Evolutionary conservation across 2,888 invertebrate genomes (phyloP).

Genomic region (Tipula unca): DNA sequence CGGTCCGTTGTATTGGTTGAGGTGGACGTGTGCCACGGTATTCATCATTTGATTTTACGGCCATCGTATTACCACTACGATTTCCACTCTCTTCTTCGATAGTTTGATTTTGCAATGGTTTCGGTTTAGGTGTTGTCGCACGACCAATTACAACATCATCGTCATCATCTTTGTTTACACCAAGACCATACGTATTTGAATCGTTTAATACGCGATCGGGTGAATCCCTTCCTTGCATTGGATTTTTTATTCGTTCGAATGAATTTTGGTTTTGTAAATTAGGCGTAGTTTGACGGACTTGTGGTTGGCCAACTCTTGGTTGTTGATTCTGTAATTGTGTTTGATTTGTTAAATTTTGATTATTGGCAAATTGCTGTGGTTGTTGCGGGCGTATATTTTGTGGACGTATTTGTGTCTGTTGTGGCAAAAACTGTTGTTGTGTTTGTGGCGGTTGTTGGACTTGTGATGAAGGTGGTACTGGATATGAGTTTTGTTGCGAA

Average conservation of each 20-base stretch:
- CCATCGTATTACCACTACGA: background rate
- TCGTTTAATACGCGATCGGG: background rate
- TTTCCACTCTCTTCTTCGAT: background rate
- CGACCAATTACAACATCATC: constrained; percentile 41
- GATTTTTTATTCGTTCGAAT: constrained; percentile 9
- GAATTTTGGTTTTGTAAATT: constrained; percentile 17
- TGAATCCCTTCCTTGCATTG: constrained; percentile 19
- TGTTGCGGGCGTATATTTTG: constrained; percentile 20
- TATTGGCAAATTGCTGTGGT: background rate
- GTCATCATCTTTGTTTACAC: constrained; percentile 34
- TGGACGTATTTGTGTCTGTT: constrained; percentile 19
- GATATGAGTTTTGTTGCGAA: constrained; percentile 30
- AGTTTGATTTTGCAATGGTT: background rate
- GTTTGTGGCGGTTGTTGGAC: constrained; percentile 28
- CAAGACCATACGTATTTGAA: background rate
- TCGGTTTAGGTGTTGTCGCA: constrained; percentile 33
- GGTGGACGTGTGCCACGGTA: background rate
- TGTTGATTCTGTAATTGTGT: constrained; percentile 15
- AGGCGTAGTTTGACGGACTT: constrained; percentile 23
- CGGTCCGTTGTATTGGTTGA: constrained; percentile 19
- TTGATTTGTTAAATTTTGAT: background rate
- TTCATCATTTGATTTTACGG: background rate
- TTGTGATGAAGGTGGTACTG: constrained; percentile 23
- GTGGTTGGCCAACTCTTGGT: constrained; percentile 18
- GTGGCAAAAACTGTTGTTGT: constrained; percentile 26